These are phyloP conservation scores for Pharmacophagus antenor DNA, from an alignment of 2,888 invertebrate genomes.

Conservation along the genomic window DNA sequence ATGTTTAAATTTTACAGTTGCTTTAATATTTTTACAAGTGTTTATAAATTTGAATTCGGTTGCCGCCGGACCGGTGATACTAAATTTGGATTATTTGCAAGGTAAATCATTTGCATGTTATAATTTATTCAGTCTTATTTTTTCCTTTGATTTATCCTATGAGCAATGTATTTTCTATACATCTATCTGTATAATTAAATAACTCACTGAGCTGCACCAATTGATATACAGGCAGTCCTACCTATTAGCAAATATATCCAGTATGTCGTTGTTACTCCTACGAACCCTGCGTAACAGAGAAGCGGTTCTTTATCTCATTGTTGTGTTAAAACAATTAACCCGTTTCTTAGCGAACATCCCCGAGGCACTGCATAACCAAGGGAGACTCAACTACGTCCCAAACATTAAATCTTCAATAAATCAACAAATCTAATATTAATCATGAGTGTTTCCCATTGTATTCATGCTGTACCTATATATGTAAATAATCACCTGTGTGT, in stretches of 20 bases:
- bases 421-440: not conserved
- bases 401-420: too few species aligned
- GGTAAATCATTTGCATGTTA: slow-evolving; percentile 49
- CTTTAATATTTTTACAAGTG: slow-evolving; percentile 57
- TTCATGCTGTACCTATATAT: not conserved
- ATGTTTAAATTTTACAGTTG: slow-evolving; percentile 59
- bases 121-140: not conserved
- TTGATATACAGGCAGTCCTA: too few species aligned
- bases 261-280: too few species aligned
- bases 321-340: not conserved
- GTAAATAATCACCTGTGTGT: not conserved
- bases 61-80: slow-evolving; percentile 63
- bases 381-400: too few species aligned
- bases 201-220: too few species aligned
- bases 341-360: too few species aligned
- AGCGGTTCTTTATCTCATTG: too few species aligned
- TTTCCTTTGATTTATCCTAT: not conserved
- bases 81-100: slow-evolving; percentile 71
- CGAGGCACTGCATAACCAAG: too few species aligned
- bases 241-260: too few species aligned
- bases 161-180: too few species aligned
- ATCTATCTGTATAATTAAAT: too few species aligned
- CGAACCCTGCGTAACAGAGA: too few species aligned
- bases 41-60: slow-evolving; percentile 55
- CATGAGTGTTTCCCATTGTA: not conserved